Evolutionary conservation across 2,113 vertebrate genomes (phyloP).

Genomic region (Chaetorhynchus papuensis): DNA sequence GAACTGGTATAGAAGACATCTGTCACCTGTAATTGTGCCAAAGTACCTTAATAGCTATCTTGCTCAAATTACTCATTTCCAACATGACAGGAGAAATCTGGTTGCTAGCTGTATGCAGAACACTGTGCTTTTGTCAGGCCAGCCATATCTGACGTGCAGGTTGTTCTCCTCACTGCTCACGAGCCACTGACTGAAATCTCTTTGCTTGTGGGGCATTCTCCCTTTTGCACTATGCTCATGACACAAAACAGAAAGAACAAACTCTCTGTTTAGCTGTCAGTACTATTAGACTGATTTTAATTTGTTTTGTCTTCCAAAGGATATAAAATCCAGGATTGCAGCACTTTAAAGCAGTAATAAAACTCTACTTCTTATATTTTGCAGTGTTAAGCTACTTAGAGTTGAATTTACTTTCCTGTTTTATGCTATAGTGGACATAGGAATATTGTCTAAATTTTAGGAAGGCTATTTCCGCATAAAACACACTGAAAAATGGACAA

Average conservation of each 20-base stretch:
- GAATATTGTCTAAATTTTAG: background rate
- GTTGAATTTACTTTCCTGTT: background rate
- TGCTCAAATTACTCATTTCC: background rate
- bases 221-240: background rate
- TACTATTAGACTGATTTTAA: background rate
- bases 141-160: background rate
- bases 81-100: background rate
- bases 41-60: background rate
- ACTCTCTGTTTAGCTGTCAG: background rate
- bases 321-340: background rate
- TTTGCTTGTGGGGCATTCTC: background rate
- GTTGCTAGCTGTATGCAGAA: background rate
- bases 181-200: background rate
- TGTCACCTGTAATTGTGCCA: background rate
- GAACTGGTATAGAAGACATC: background rate
- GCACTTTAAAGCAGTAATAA: background rate
- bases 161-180: background rate
- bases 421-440: background rate
- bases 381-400: background rate
- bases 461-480: background rate
- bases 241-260: background rate
- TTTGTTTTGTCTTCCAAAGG: fast-evolving
- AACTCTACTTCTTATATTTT: background rate
- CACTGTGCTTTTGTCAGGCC: background rate
- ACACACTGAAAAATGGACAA: background rate